Percentiles rank a stretch among this genome's conserved stretches.
phyloP scores from a whole-genome alignment of 2,888 invertebrate species.

The Apoderus coryli region DNA sequence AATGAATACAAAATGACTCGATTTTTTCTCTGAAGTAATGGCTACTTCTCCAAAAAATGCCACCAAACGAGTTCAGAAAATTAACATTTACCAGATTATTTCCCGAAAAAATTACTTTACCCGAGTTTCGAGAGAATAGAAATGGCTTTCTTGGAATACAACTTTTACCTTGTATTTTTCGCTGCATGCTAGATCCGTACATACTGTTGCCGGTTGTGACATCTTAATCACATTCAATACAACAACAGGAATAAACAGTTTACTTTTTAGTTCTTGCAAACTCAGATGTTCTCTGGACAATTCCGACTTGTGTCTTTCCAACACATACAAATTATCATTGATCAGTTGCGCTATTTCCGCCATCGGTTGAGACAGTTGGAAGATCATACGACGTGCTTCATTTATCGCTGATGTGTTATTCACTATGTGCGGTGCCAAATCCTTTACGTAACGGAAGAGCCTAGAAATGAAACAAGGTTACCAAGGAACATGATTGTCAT shows the following conservation, averaged over 20 bases:
- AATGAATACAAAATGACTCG: too few species aligned
- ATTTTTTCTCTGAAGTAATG: too few species aligned
- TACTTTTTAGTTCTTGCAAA: conserved; percentile 21
- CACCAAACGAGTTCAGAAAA: too few species aligned
- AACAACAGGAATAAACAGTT: conserved; percentile 25
- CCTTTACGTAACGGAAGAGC: conserved; percentile 22
- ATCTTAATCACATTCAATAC: conserved; percentile 21
- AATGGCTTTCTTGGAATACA: too few species aligned
- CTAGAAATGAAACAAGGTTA: too few species aligned
- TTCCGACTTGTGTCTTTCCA: conserved; percentile 20
- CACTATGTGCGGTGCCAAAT: conserved; percentile 24
- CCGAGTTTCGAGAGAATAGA: too few species aligned
- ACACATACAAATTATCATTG: conserved; percentile 23
- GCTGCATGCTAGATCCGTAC: conserved; percentile 21
- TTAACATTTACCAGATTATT: too few species aligned
- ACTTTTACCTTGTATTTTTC: conserved; percentile 20
- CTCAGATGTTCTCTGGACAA: conserved; percentile 17
- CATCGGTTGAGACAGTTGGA: conserved; percentile 26
- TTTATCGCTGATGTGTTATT: conserved; percentile 26
- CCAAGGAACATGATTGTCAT: too few species aligned
- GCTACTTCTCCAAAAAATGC: too few species aligned
- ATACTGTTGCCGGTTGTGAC: conserved; percentile 25
- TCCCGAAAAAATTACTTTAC: too few species aligned
- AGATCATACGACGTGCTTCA: conserved; percentile 26
- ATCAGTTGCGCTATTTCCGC: conserved; percentile 27